phyloP scores from a whole-genome alignment of 2,888 invertebrate genomes.

The Taphrorychus bicolor region DNA sequence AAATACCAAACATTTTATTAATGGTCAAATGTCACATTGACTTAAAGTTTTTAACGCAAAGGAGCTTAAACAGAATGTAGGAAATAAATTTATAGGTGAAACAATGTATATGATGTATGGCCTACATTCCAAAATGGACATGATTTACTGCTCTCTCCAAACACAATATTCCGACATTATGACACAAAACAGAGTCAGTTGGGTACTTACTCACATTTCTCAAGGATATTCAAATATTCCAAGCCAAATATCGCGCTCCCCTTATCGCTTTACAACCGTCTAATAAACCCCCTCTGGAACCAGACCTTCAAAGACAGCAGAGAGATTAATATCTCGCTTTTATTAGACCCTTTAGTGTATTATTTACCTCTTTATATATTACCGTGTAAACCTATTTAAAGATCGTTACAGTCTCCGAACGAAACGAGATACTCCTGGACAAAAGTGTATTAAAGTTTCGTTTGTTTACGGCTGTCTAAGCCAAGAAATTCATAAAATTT shows the following conservation, averaged over 20 bases:
- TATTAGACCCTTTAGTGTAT: conserved; percentile 15
- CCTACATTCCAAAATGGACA: too few species aligned
- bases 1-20: too few species aligned
- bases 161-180: too few species aligned
- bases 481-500: conserved; percentile 27
- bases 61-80: too few species aligned
- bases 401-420: conserved; percentile 14
- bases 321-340: conserved; percentile 17
- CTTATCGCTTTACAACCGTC: conserved; percentile 14
- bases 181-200: background rate
- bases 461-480: conserved; percentile 25
- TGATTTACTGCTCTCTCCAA: too few species aligned
- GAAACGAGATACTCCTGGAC: conserved; percentile 34
- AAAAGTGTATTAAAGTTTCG: conserved; percentile 28
- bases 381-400: conserved; percentile 17
- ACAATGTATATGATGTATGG: too few species aligned
- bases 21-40: too few species aligned
- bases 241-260: background rate
- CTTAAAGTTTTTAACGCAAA: too few species aligned
- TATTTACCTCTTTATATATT: conserved; percentile 19
- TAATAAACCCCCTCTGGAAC: conserved; percentile 5
- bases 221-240: conserved; percentile 3
- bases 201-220: background rate
- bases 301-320: conserved; percentile 12
- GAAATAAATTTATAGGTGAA: too few species aligned